Base-by-base conservation (phyloP, 2,113 vertebrate species). In the Sceloporus undulatus region DNA sequence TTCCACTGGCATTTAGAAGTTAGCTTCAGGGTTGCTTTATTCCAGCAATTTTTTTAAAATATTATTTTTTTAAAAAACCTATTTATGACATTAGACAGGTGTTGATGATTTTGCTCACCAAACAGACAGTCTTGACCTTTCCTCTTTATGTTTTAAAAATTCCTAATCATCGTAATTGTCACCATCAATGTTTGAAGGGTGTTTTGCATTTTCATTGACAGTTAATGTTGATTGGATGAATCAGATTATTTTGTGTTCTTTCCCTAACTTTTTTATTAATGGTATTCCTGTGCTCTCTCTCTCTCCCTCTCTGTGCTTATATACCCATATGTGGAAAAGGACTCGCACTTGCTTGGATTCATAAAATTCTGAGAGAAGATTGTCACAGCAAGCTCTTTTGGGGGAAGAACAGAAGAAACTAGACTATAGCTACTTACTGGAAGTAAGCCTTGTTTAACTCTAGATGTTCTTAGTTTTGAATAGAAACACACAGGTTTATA, bases 1-100 rank as follows among this genome's bases (percentile, higher is more conserved):
- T 91, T 88, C 75, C 87, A 79, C 68, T 65, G 29, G 9, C 1
- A 2, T 88, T 88, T 90, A 89, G 78, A 91, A 91, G 25, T n/a
- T 7, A 79, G 6, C 25, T 18, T 79, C 84, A 84, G 65, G 86
- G 34, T 38, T 19, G 23, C 40, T 90, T 87, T 86, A 70, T 42
- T 0, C 48, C 78, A 27, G 59, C 73, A 11, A 70, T 65, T 76
- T 74, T 34, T 34, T 34, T 1, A 34, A 34, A 34, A 34, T 34
- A 34, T 34, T 34, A 1, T 34, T 34, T 11, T 89, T 82, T 89
- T 79, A 87, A 38, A 1, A 16, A 62, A 62, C 78, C 14, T 93
- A 85, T 90, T 82, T 18, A 14, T 88, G 59, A 59, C 66, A 88
- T 76, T 34, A 91, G 77, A 78, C 89, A 70, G 14, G 29, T 85